These are phyloP conservation scores for Lasioglossum lativentre DNA, from an alignment of 2,888 invertebrate genomes.

Conservation along the genomic window DNA sequence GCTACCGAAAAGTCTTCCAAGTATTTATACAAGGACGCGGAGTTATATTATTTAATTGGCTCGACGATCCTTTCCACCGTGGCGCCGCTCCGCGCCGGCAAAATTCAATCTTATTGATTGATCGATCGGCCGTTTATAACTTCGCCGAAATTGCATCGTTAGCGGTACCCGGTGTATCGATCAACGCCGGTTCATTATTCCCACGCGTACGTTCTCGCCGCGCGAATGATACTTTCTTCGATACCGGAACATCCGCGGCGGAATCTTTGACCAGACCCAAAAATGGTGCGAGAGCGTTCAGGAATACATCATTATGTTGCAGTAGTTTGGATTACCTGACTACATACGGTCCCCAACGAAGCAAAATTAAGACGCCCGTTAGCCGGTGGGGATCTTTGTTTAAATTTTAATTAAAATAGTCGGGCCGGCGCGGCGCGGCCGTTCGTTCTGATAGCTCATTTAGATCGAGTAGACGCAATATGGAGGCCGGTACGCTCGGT, in stretches of 20 bases:
- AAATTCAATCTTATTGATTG: slow-evolving; percentile 59
- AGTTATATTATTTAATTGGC: slow-evolving; percentile 48
- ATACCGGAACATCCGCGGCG: neutral
- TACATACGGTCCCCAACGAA: neutral
- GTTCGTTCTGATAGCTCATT: slow-evolving; percentile 2
- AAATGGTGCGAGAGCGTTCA: neutral
- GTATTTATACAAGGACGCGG: slow-evolving; percentile 43
- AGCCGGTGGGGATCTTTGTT: slow-evolving; percentile 6
- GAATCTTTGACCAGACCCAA: neutral
- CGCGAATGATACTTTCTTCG: slow-evolving; percentile 58
- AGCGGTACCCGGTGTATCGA: slow-evolving; percentile 53
- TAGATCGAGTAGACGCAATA: neutral
- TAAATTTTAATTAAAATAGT: neutral
- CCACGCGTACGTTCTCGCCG: slow-evolving; percentile 14
- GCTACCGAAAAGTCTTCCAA: slow-evolving; percentile 29
- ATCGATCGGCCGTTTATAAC: slow-evolving; percentile 57
- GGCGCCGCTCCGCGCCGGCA: slow-evolving; percentile 20
- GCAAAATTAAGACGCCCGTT: neutral
- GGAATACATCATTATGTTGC: neutral
- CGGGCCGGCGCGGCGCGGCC: neutral
- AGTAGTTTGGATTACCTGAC: neutral
- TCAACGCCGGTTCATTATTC: slow-evolving; percentile 55
- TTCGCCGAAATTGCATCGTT: slow-evolving; percentile 59
- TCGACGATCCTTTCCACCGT: slow-evolving; percentile 36
- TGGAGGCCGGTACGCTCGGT: slow-evolving; percentile 16